These are phyloP conservation scores for Sylvicapra grimmia DNA, from an alignment of 2,113 vertebrate genomes.

Conservation along the genomic window DNA sequence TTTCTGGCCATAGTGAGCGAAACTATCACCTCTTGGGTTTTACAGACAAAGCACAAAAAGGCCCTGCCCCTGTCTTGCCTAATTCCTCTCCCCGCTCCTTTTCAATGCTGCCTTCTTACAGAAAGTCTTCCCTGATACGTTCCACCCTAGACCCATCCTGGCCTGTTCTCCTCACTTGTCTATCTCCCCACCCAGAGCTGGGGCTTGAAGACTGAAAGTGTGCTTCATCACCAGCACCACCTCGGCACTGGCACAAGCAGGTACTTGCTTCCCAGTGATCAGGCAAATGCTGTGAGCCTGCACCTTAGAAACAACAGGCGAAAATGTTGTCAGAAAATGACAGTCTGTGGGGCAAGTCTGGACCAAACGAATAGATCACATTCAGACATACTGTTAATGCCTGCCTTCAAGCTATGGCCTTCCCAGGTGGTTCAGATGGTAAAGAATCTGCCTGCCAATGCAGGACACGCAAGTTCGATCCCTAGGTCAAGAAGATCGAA, in stretches of 20 bases:
- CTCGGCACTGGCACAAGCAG: not conserved
- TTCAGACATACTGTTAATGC: not conserved
- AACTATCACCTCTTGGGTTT: not conserved
- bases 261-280: not conserved
- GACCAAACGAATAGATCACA: not conserved
- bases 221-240: not conserved
- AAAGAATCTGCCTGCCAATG: not conserved
- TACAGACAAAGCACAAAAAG: not conserved
- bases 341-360: not conserved
- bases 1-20: not conserved
- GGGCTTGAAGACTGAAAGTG: not conserved
- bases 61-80: not conserved
- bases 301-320: not conserved
- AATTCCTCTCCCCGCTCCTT: not conserved
- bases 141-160: not conserved
- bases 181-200: not conserved
- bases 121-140: not conserved
- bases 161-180: not conserved
- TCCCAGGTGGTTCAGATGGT: not conserved
- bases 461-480: not conserved
- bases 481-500: not conserved
- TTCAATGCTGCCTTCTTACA: not conserved
- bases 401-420: not conserved
- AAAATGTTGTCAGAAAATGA: not conserved
- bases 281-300: not conserved